Base-by-base conservation (phyloP, 2,888 invertebrate genomes). In the Corythucha ciliata region DNA sequence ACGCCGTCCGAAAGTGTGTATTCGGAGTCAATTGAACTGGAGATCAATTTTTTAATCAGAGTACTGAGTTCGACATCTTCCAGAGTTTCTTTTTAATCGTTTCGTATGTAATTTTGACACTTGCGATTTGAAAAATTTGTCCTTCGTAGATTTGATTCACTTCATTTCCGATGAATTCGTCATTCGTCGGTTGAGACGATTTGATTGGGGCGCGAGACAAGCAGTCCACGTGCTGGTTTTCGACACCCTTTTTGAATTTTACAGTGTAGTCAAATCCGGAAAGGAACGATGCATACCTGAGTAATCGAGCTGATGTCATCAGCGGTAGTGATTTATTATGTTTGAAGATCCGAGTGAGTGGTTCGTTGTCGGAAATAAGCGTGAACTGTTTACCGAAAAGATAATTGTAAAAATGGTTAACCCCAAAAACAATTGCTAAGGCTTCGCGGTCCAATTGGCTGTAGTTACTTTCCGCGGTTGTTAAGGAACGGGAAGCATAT, bases 371-470 rank as follows among this genome's bases (percentile, higher is more conserved):
- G 5, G 52, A 53, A 1, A 52, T 22, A 6, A 54, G 42, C 3
- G 18, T 12, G n/a, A 52, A 54, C 33, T n/a, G 25, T 26, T 14
- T 4, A 3, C 51, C 51, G 20, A 48, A 48, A 4, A 51, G 10
- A 14, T 36, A 46, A 14, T 51, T 48, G 37, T 22, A 44, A 26
- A 51, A 53, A 32, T 34, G 48, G 32, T 10, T 49, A 14, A 46
- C 44, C 2, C 4, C 50, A 27, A 48, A 57, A 50, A 52, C 47
- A 2, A 58, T 45, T 10, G 54, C 54, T 2, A 50, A 22, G 10
- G 54, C 58, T 48, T 58, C 56, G 18, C 52, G 42, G 41, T 56
- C 54, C 2, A 58, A 39, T 20, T 25, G 41, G 26, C 41, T 41
- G 29, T 44, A 44, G n/a, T 44, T 44, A 5, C 14, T 27, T 14